Conservation (phyloP, 2,113 vertebrate genomes). For the Leptosomus discolor region DNA sequence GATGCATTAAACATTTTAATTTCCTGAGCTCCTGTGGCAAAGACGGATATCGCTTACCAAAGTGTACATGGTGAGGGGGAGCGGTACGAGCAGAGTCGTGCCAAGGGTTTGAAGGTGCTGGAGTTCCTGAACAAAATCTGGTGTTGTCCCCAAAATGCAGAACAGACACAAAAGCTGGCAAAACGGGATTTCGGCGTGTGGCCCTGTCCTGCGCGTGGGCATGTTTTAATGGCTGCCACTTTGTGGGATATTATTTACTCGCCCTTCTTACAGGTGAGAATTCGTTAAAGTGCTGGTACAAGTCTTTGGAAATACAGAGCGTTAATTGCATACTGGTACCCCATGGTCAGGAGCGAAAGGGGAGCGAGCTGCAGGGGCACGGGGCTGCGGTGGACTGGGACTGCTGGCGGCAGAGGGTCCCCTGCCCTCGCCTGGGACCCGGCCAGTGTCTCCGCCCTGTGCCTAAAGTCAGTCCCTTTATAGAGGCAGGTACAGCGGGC, state of each 20-base stretch:
- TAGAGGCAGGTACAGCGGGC: rapidly evolving
- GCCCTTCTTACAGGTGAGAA: neutral
- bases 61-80: neutral
- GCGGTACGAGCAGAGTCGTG: neutral
- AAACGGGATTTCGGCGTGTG: neutral
- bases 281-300: neutral
- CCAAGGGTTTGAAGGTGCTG: neutral
- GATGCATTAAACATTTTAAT: neutral
- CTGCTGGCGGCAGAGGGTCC: neutral
- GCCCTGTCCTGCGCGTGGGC: too few relatives aligned
- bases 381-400: neutral
- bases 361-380: rapidly evolving
- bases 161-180: neutral
- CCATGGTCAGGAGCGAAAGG: neutral
- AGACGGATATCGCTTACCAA: neutral
- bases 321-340: neutral
- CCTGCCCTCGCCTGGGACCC: neutral
- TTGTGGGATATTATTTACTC: neutral
- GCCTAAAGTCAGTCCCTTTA: rapidly evolving
- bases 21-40: neutral
- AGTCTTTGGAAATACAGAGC: neutral
- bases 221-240: neutral
- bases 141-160: neutral
- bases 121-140: neutral
- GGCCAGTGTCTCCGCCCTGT: neutral